These are phyloP conservation scores for Orestias chungarensis DNA, from an alignment of 2,797 vertebrate species.

Conservation along the genomic window DNA sequence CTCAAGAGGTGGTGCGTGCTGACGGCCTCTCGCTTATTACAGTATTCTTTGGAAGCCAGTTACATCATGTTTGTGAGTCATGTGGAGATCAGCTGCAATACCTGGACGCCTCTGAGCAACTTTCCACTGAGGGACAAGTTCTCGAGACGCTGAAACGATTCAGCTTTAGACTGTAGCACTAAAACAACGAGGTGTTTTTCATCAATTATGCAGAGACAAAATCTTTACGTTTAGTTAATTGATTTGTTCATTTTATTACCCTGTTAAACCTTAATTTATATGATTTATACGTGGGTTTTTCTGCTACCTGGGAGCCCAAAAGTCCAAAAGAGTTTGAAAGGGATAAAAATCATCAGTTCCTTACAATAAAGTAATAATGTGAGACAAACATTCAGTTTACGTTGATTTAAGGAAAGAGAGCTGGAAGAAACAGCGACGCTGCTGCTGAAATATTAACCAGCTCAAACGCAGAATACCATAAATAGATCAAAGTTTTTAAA, in stretches of 20 bases:
- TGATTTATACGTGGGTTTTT: not conserved
- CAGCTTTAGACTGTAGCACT: not conserved
- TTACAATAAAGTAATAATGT: too few relatives aligned
- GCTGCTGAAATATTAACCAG: too few relatives aligned
- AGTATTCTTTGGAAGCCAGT: not conserved
- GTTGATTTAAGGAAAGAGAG: too few relatives aligned
- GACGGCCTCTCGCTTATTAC: not conserved
- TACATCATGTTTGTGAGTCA: not conserved
- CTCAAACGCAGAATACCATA: too few relatives aligned
- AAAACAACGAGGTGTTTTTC: not conserved
- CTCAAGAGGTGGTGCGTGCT: too few relatives aligned
- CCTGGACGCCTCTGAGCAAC: not conserved
- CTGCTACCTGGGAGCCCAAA: too few relatives aligned
- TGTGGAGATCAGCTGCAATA: not conserved
- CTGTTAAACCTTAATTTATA: not conserved
- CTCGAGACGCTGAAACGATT: not conserved
- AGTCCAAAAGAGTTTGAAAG: too few relatives aligned
- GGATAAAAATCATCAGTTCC: too few relatives aligned
- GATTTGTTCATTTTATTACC: not conserved
- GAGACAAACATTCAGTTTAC: too few relatives aligned
- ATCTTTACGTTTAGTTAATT: not conserved
- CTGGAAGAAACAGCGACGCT: too few relatives aligned
- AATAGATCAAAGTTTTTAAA: too few relatives aligned
- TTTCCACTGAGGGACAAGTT: not conserved
- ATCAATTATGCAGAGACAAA: not conserved